Evolutionary conservation across 2,888 invertebrate genomes (phyloP).

Genomic region (Hirtodrosophila trivittata): DNA sequence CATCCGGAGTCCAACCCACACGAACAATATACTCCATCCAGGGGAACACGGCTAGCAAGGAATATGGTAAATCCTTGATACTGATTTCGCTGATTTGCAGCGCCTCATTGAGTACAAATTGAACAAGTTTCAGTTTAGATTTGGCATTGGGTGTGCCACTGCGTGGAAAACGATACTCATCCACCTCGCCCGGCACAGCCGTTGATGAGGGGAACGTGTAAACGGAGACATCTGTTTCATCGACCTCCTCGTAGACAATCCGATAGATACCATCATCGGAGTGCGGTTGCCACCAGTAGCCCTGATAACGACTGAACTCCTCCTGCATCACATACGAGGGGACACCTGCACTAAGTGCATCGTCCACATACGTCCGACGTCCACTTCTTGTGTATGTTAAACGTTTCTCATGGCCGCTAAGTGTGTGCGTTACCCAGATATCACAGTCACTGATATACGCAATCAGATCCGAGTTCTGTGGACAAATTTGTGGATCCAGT

Average conservation of each 20-base stretch:
- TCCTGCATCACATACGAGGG: constrained; percentile 99
- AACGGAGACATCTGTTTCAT: constrained; percentile 95
- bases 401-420: constrained; percentile 88
- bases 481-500: constrained; percentile 90
- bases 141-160: constrained; percentile 96
- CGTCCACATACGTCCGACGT: constrained; percentile 89
- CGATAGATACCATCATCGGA: constrained; percentile 90
- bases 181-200: constrained; percentile 90
- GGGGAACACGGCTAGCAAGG: constrained; percentile 92
- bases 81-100: constrained; percentile 90
- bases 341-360: constrained; percentile 95
- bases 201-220: constrained; percentile 94
- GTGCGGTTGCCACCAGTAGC: constrained; percentile 98
- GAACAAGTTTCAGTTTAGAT: constrained; percentile 93
- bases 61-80: constrained; percentile 90
- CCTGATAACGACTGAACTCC: constrained; percentile 97
- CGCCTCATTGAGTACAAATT: constrained; percentile 87
- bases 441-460: constrained; percentile 96
- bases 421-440: constrained; percentile 91
- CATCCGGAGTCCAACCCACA: constrained; percentile 97
- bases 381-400: constrained; percentile 89
- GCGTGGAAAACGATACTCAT: constrained; percentile 93
- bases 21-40: constrained; percentile 98
- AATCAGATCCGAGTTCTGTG: constrained; percentile 87
- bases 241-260: constrained; percentile 94